Conservation (phyloP, 2,113 vertebrate species). For the Myiopsitta monachus region DNA sequence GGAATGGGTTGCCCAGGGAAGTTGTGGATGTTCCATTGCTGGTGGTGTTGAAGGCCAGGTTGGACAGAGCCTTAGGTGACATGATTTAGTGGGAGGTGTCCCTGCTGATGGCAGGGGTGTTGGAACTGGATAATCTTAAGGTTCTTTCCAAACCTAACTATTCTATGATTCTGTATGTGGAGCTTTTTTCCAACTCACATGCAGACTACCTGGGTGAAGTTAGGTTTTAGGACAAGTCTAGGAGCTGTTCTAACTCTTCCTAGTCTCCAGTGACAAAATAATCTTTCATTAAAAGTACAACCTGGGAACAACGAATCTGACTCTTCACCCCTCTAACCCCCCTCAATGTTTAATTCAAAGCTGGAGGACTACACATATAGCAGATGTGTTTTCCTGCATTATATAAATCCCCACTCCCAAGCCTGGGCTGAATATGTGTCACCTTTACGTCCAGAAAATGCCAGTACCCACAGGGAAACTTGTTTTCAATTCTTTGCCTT, state of each 20-base stretch:
- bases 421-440: background rate
- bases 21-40: too few species aligned
- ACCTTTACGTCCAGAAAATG: constrained; percentile 54
- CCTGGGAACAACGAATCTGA: background rate
- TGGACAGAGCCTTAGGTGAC: too few species aligned
- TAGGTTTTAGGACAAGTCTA: background rate
- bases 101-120: too few species aligned
- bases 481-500: background rate
- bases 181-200: background rate
- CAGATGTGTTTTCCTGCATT: constrained; percentile 64
- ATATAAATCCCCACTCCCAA: constrained; percentile 54
- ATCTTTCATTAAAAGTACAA: background rate
- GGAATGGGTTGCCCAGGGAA: too few species aligned
- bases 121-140: too few species aligned
- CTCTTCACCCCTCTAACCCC: background rate
- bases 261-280: background rate
- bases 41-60: too few species aligned
- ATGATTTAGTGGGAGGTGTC: too few species aligned
- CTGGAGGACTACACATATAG: background rate
- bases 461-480: constrained; percentile 4
- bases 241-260: background rate
- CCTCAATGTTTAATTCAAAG: background rate
- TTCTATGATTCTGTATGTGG: too few species aligned
- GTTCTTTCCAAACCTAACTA: too few species aligned
- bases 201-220: background rate